Percentiles rank a stretch among this genome's conserved stretches.
Evolutionary conservation across 2,113 vertebrate species (phyloP).

Genomic region (Marcusenius ussheri): DNA sequence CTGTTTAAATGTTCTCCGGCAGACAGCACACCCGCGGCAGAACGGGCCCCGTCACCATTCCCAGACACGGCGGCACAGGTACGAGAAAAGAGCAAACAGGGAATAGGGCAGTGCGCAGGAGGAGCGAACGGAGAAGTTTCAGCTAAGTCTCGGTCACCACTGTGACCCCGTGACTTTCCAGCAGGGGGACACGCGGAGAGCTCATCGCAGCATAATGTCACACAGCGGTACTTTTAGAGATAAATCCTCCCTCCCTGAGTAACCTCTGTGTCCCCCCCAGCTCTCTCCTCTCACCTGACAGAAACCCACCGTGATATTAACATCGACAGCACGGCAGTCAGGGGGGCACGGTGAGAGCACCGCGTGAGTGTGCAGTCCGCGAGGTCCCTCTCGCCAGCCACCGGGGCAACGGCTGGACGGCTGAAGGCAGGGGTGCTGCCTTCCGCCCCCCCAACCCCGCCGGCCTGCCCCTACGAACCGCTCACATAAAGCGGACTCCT

Average conservation of each 20-base stretch:
- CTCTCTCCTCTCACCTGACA: background rate
- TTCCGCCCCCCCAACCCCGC: too few species aligned
- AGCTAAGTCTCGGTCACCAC: background rate
- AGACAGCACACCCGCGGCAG: conserved; percentile 27
- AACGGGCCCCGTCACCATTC: conserved; percentile 23
- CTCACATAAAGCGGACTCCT: background rate
- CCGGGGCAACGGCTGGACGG: background rate
- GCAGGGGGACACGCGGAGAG: background rate
- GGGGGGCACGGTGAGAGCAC: conserved; percentile 50
- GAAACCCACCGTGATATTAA: background rate
- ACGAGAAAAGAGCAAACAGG: conserved; percentile 17
- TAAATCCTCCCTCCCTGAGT: conserved; percentile 23
- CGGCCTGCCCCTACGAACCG: background rate
- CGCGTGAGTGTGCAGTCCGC: conserved; percentile 55
- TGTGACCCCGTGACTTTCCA: too few species aligned
- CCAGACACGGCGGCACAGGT: conserved; percentile 35
- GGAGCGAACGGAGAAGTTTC: background rate
- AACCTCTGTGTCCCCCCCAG: background rate
- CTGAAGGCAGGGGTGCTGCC: background rate
- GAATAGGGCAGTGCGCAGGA: background rate
- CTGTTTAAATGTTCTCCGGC: conserved; percentile 51
- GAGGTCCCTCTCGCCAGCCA: conserved; percentile 53
- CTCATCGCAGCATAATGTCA: conserved; percentile 53
- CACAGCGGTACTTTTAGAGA: conserved; percentile 57
- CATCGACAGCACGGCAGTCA: background rate